Base-by-base conservation (phyloP, 2,888 invertebrate genomes). In the Drosophila prostipennis region DNA sequence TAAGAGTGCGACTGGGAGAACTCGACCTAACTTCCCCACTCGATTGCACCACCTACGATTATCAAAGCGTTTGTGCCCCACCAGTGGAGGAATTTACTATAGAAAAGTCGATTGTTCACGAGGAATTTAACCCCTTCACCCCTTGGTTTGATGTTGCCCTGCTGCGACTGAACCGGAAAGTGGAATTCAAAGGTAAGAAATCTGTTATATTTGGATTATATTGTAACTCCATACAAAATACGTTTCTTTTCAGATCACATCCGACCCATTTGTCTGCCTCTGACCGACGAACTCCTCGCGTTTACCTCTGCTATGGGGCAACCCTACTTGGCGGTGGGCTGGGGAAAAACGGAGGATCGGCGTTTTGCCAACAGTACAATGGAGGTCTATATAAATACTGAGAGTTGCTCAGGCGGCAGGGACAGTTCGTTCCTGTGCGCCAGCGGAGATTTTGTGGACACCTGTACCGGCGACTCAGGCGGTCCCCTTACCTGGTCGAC, bases 211-310 rank as follows among this genome's bases (percentile, higher is more conserved):
- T n/a, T n/a, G n/a, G n/a, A n/a, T n/a, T n/a, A n/a, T n/a, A n/a
- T n/a, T n/a, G n/a, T n/a, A n/a, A n/a, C n/a, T n/a, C n/a, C n/a
- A n/a, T n/a, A n/a, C n/a, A n/a, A n/a, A n/a, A n/a, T n/a, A n/a
- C n/a, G n/a, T n/a, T n/a, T n/a, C n/a, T n/a, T n/a, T n/a, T 7
- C 29, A 29, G 58, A 42, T 2, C 58, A 58, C 54, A 58, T 58
- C 6, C 54, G 26, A 7, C 54, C 58, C 23, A 58, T 58, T 26
- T 58, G 58, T 1, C 55, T 58, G 2, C 58, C 58, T 10, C 3
- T 58, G 16, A 42, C 39, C 13, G 7, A 10, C 8, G 32, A 58
- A 16, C 58, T 58, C 13, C 16, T 54, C 16, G 14, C 1, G 7
- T 42, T 42, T 13, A 34, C 34, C 13, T 6, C 42, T 1, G 1